Evolutionary conservation across 2,888 invertebrate species (phyloP), one percentile per base, ranked within the genome.

Genomic region (Agriotes lineatus): DNA sequence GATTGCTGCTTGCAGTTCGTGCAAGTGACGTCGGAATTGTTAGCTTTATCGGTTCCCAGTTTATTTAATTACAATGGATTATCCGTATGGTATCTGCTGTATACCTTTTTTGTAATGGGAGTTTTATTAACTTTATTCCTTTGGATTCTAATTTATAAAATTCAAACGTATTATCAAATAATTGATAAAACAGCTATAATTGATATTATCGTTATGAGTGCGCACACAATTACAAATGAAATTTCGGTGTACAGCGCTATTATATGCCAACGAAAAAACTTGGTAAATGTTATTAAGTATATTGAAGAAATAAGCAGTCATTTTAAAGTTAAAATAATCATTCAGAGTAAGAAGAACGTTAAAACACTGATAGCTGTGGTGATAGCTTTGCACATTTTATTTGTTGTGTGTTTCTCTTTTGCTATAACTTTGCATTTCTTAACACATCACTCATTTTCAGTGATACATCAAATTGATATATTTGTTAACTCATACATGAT

Each of bases 1-100:
- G 4, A 16, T 0, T 16, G 12, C 33, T 16, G 16, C 22, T 14
- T 57, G 14, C 30, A 37, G 35, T 3, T 45, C 30, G 5, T 63
- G 20, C 7, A 12, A 10, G 37, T 35, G 1, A 22, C 62, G n/a
- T 58, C 50, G 10, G 39, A 57, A 42, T 5, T 68, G 10, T 20
- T 68, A 9, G 63, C 57, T 19, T 63, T 68, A 20, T 63, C 63
- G 0, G 50, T 68, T n/a, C 68, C 68, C 22, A 68, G 63, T 58
- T 58, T 68, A 10, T 33, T 58, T 10, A 63, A 63, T 45, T 68
- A 68, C 18, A 63, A 68, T 4, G 68, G 68, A 12, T 44, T 68
- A 12, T 68, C 63, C 3, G 63, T 68, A 0, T 68, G 68, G 62
- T 68, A 68, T 16, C 16, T 68, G n/a, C 6, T 68, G 1, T 68